These are phyloP conservation scores for Smutsia temminckii DNA, from an alignment of 2,797 vertebrate species.

Conservation along the genomic window DNA sequence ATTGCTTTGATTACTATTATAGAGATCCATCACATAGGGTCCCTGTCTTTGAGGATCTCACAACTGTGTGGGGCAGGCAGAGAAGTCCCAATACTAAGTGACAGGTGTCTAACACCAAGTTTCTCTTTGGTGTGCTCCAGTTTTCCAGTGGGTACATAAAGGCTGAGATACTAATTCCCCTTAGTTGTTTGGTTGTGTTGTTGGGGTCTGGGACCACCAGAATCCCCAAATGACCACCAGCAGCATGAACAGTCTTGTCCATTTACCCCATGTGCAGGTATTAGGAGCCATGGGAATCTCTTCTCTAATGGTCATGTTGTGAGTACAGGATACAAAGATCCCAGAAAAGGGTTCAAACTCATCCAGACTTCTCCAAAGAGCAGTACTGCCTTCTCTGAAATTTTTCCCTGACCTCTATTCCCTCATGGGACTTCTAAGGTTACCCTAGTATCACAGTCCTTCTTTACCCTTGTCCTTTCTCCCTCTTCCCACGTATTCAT, in stretches of 20 bases:
- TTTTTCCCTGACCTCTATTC: not conserved
- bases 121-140: not conserved
- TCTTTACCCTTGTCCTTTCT: not conserved
- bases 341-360: not conserved
- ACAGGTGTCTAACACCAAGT: not conserved
- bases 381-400: not conserved
- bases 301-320: not conserved
- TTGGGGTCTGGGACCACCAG: not conserved
- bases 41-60: not conserved
- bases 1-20: not conserved
- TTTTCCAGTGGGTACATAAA: not conserved
- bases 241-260: not conserved
- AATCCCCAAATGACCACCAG: not conserved
- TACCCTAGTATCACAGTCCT: not conserved
- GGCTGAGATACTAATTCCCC: not conserved
- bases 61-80: not conserved
- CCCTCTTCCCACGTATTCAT: not conserved
- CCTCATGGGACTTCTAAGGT: not conserved
- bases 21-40: not conserved
- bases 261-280: not conserved
- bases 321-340: not conserved
- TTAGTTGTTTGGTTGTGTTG: not conserved
- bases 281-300: not conserved
- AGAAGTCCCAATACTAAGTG: not conserved
- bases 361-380: not conserved